Evolutionary conservation across 2,113 vertebrate genomes (phyloP).

Genomic region (Alectura lathami): DNA sequence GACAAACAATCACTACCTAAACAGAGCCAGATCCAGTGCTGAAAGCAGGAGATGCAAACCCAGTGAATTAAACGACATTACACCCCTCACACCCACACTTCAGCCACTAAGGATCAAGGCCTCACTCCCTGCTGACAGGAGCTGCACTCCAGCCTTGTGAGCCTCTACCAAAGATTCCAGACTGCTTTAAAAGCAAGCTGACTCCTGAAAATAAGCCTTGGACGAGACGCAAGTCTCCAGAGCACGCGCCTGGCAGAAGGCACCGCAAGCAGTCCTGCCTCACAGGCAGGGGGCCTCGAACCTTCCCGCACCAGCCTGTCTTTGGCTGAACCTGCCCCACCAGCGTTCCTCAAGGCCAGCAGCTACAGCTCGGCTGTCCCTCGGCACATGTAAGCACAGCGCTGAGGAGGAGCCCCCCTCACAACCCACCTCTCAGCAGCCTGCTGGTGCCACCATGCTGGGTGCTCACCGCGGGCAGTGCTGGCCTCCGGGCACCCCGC

Average conservation of each 20-base stretch:
- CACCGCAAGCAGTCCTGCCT: rapidly evolving
- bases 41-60: neutral
- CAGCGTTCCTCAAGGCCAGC: neutral
- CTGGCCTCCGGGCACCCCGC: too few species aligned
- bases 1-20: neutral
- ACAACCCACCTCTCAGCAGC: too few species aligned
- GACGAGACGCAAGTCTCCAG: neutral
- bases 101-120: rapidly evolving
- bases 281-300: neutral
- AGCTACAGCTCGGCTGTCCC: rapidly evolving
- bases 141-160: neutral
- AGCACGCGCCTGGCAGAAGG: neutral
- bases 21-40: neutral
- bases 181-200: neutral
- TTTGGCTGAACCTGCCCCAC: neutral
- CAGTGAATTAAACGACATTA: neutral
- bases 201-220: neutral
- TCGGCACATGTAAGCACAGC: neutral
- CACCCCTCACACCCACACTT: neutral
- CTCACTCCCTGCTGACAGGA: rapidly evolving
- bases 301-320: neutral
- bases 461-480: too few species aligned
- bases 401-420: neutral
- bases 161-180: neutral
- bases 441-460: too few species aligned